These are phyloP conservation scores for Micronycteris hirsuta DNA, from an alignment of 2,113 vertebrate species.

Conservation along the genomic window DNA sequence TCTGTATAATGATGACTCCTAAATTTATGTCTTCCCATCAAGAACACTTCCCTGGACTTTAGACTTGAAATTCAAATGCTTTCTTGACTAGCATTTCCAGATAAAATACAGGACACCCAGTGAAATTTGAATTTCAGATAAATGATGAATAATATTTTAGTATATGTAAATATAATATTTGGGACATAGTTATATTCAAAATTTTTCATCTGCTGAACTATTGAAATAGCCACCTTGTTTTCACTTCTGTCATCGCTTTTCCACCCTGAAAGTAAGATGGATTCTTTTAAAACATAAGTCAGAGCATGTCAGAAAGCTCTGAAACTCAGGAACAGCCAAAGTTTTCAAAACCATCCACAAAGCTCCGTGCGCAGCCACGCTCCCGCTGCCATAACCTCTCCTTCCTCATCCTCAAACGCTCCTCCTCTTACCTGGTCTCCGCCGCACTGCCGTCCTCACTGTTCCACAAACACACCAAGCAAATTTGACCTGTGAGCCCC, in stretches of 20 bases:
- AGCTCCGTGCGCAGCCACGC: accelerated
- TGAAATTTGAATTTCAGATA: not conserved
- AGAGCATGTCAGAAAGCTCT: not conserved
- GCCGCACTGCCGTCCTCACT: not conserved
- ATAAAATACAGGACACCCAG: not conserved
- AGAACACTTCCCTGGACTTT: not conserved
- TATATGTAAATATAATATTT: not conserved
- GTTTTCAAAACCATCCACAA: not conserved
- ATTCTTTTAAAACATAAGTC: not conserved
- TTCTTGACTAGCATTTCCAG: not conserved
- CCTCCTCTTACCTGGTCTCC: not conserved
- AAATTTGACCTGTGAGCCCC: not conserved
- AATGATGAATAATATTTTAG: not conserved
- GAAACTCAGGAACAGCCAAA: not conserved
- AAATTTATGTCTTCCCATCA: not conserved
- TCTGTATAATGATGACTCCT: not conserved
- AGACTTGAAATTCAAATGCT: not conserved
- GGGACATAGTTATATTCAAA: not conserved
- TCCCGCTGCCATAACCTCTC: too few species aligned
- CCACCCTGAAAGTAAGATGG: not conserved
- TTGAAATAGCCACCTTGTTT: not conserved
- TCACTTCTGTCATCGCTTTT: not conserved
- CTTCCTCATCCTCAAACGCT: not conserved
- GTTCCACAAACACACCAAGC: not conserved
- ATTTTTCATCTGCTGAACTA: not conserved